Evolutionary conservation across 2,797 vertebrate species (phyloP).

Genomic region (Muscicapa comitata): DNA sequence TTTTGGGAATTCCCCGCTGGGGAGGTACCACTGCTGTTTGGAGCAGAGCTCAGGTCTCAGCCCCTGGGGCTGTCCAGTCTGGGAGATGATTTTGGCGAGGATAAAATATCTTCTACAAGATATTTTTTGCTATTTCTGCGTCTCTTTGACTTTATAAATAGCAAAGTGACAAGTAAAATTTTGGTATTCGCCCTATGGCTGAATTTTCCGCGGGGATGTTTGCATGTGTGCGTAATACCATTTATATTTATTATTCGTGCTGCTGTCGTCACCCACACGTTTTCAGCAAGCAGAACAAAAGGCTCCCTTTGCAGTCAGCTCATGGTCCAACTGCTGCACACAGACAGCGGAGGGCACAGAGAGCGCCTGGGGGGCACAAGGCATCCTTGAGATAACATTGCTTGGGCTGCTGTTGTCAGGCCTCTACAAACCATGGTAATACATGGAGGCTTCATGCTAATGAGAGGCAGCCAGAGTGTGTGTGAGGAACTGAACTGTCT

Average conservation of each 20-base stretch:
- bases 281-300: constrained; percentile 27
- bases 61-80: constrained; percentile 17
- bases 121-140: not conserved
- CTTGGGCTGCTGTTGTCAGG: not conserved
- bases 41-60: not conserved
- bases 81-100: constrained; percentile 33
- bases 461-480: not conserved
- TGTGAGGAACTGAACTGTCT: not conserved
- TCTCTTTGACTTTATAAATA: constrained; percentile 44
- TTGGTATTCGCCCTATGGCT: not conserved
- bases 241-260: constrained; percentile 14
- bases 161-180: constrained; percentile 17
- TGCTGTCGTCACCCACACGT: not conserved
- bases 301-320: not conserved
- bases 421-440: not conserved
- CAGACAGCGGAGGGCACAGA: not conserved
- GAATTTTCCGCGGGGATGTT: not conserved
- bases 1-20: constrained; percentile 9
- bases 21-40: not conserved
- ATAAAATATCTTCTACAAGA: not conserved
- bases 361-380: not conserved
- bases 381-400: constrained; percentile 43
- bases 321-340: not conserved
- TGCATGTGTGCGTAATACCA: not conserved
- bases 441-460: not conserved